Conservation (phyloP, 2,797 vertebrate genomes). For the Falco novaeseelandiae region DNA sequence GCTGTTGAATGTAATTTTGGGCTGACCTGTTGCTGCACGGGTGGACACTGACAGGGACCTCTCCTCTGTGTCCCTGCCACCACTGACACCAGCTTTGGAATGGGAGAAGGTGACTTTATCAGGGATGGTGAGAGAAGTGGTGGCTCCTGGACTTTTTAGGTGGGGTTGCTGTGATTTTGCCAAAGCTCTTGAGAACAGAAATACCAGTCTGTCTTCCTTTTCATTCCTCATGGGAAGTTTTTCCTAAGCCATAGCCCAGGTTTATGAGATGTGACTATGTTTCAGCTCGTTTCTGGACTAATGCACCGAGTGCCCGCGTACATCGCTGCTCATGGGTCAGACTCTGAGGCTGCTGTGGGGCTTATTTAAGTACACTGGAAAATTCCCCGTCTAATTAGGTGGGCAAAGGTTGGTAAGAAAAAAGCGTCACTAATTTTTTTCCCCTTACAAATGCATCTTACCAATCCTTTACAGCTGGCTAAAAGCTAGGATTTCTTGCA, state of each 20-base stretch:
- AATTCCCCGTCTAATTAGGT: conserved; percentile 45
- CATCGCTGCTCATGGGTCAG: not conserved
- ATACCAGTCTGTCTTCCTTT: not conserved
- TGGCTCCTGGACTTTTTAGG: not conserved
- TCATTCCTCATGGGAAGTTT: not conserved
- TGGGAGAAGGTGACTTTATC: not conserved
- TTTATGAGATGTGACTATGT: not conserved
- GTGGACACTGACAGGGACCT: not conserved
- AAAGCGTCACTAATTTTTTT: conserved; percentile 60
- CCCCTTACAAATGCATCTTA: conserved; percentile 63
- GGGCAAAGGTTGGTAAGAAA: conserved; percentile 45
- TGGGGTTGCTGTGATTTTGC: not conserved
- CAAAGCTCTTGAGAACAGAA: not conserved
- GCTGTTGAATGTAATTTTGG: not conserved
- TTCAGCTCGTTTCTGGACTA: conserved; percentile 61
- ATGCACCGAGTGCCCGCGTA: not conserved
- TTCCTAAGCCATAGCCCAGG: not conserved
- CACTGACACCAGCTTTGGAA: accelerated
- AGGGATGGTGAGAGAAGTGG: accelerated
- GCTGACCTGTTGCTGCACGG: not conserved
- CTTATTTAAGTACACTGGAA: conserved; percentile 59
- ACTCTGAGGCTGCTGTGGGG: conserved; percentile 36
- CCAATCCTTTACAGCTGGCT: conserved; percentile 78
- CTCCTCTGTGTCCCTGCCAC: not conserved
- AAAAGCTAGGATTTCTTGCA: conserved; percentile 76